Base-by-base conservation (phyloP, 1,140 invertebrate genomes). In the Scylla paramamosain region DNA sequence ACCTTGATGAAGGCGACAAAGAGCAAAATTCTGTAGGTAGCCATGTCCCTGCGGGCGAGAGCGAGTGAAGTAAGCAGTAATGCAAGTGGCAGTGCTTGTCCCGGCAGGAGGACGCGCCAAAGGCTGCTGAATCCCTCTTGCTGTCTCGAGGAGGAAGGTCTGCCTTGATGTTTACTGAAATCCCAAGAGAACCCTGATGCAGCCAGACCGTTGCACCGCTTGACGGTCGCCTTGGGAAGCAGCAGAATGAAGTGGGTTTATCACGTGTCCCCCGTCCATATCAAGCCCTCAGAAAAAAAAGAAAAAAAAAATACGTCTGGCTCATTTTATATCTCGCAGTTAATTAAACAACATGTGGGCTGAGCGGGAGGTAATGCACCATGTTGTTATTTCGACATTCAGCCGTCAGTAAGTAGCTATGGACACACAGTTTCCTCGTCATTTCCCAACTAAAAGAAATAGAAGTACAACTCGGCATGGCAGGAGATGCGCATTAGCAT, bases 111-210 rank as follows among this genome's bases (percentile, higher is more conserved):
- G 20, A 77, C 6, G n/a, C 25, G 20, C 67, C 25, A 77, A 25
- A n/a, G 25, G 20, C n/a, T 20, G 67, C 25, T n/a, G 20, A n/a
- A 20, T 77, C 67, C 67, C 67, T 77, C 67, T 25, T n/a, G 67
- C 67, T 20, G 67, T 20, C 67, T 77, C 0, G 67, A 20, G 67
- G n/a, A 77, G 20, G 67, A 77, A 25, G 4, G 20, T 77, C 67
- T 77, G 67, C 67, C 67, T 77, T 77, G 67, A 77, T 77, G 67
- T 77, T 77, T n/a, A 7, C 67, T n/a, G 67, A 77, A 77, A n/a
- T n/a, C 25, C 25, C 1, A 77, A 77, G 67, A 77, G 67, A 77
- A 20, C 52, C 52, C 52, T 20, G 3, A 14, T 59, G 52, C 52
- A 59, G 52, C 52, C 52, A 59, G 16, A 14, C 16, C 52, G 52